Base-by-base conservation (phyloP, 1,140 invertebrate species). In the Panonychus citri region DNA sequence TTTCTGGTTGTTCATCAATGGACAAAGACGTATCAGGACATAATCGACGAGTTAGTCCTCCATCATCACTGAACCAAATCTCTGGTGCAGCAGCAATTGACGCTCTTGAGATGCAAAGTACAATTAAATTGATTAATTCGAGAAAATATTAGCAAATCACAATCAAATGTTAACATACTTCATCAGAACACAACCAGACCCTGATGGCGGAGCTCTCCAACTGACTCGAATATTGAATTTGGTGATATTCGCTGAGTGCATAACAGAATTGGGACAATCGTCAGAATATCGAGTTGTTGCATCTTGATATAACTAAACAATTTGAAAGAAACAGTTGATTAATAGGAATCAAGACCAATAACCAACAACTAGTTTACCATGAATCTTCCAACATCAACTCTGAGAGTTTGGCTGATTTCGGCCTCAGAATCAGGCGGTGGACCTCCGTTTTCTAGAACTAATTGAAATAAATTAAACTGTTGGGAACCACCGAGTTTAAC, bases 41-140 rank as follows among this genome's bases (percentile, higher is more conserved):
- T 34, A 95, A 74, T 49, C 79, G 78, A 63, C 77, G 77, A 0
- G 79, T 83, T 8, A 95, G 71, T 39, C 75, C 75, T 0, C 82
- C 86, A 62, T 93, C 88, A 63, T 93, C 87, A 21, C 84, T 82
- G 66, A 79, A 93, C 89, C 89, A 94, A 7, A 77, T 73, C 28
- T 78, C 75, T 13, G 77, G 70, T 62, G 79, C 77, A 66, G 91
- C 85, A 61, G 87, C 79, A 0, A 96, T 80, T 74, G 87, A 88
- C 0, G 87, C 85, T 56, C 83, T 86, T 61, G 65, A 73, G 8
- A 4, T 53, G 7, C 12, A 49, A 1, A 10, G n/a, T 51, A 8
- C 13, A 26, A 51, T 10, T 21, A 51, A 12, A 51, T 26, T 27
- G 4, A 27, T 21, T 51, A 51, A 51, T 51, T 17, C 12, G 10